Evolutionary conservation across 1,140 invertebrate genomes (phyloP).

Genomic region (Drosophila subpulchrella): DNA sequence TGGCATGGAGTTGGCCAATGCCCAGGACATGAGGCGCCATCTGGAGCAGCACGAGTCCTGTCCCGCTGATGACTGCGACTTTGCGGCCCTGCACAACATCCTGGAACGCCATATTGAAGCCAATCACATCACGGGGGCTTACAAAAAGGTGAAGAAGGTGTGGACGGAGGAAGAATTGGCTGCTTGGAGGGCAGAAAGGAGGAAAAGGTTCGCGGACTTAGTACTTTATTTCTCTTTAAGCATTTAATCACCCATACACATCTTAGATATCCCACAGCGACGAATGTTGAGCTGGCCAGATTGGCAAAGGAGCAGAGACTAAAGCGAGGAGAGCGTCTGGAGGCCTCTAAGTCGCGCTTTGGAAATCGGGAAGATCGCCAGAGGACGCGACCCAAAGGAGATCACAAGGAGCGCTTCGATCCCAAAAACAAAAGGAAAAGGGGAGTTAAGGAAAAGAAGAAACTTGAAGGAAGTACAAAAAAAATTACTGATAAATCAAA

Average conservation of each 20-base stretch:
- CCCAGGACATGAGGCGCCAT: conserved; percentile 88
- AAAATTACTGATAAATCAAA: background rate
- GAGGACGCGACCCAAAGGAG: conserved; percentile 12
- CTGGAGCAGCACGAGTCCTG: conserved; percentile 89
- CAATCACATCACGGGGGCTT: conserved; percentile 92
- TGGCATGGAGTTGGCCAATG: conserved; percentile 88
- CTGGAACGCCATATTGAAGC: conserved; percentile 92
- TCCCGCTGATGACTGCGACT: conserved; percentile 92
- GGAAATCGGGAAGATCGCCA: conserved; percentile 78
- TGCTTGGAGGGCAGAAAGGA: conserved; percentile 93
- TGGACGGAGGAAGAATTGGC: conserved; percentile 91
- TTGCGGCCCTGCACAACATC: conserved; percentile 91
- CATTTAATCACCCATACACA: background rate
- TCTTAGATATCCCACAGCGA: conserved; percentile 88
- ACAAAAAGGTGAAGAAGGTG: conserved; percentile 90
- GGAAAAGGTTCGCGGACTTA: conserved; percentile 85
- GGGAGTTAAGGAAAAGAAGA: conserved; percentile 2
- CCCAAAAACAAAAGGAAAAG: conserved; percentile 5
- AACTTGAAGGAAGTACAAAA: background rate
- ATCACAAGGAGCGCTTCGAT: conserved; percentile 4
- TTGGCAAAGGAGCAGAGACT: conserved; percentile 88
- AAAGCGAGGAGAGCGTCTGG: conserved; percentile 89
- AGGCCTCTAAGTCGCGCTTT: conserved; percentile 84
- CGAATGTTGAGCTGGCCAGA: conserved; percentile 89
- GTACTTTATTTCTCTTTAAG: background rate